These are phyloP conservation scores for Melanogrammus aeglefinus DNA, from an alignment of 2,797 vertebrate species.

Conservation along the genomic window DNA sequence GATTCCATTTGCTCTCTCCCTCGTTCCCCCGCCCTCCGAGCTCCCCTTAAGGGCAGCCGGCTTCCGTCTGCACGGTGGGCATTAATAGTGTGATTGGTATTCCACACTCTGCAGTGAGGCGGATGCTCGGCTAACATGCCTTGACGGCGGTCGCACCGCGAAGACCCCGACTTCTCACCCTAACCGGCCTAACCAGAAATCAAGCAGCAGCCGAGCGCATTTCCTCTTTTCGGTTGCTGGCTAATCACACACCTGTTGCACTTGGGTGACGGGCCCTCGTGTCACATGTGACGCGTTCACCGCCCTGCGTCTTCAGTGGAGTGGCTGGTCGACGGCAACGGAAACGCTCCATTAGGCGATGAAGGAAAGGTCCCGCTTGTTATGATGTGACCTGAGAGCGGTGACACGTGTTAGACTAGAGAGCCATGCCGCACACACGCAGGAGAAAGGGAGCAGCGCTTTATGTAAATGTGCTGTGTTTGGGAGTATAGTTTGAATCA, in stretches of 20 bases:
- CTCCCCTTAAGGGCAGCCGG: conserved; percentile 55
- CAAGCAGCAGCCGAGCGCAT: neutral
- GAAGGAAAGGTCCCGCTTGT: conserved; percentile 5
- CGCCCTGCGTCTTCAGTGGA: neutral
- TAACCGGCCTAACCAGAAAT: neutral
- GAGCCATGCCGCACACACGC: too few relatives aligned
- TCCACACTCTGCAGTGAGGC: conserved; percentile 39
- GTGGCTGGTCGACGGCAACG: neutral
- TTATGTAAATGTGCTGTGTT: neutral
- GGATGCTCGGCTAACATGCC: neutral
- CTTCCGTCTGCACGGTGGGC: conserved; percentile 69
- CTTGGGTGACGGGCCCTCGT: neutral
- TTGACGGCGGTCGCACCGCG: conserved; percentile 50
- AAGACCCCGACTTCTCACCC: neutral
- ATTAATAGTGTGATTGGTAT: conserved; percentile 70
- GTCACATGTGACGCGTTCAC: neutral
- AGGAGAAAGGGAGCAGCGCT: neutral
- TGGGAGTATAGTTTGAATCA: too few relatives aligned
- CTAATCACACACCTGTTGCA: neutral
- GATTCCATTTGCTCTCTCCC: conserved; percentile 2
- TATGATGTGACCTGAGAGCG: neutral
- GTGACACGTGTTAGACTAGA: conserved; percentile 7
- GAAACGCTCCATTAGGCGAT: neutral
- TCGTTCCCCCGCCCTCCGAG: conserved; percentile 22
- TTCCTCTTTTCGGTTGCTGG: neutral